Base-by-base conservation (phyloP, 2,888 invertebrate species). In the Brachylomia viminalis region DNA sequence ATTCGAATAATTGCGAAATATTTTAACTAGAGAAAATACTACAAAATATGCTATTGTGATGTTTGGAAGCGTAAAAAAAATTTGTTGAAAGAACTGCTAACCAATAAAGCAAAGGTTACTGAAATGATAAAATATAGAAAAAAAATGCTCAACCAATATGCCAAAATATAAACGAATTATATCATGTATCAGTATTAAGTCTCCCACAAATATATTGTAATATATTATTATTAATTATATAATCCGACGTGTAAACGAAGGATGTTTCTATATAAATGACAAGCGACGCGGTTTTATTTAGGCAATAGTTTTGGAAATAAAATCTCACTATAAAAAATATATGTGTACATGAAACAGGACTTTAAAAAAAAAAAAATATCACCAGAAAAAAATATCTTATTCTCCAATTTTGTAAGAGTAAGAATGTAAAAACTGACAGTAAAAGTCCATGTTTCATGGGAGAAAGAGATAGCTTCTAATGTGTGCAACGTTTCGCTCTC, bases 251-350 rank as follows among this genome's bases (percentile, higher is more conserved):
- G 58, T 30, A 47, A 84, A 82, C 78, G 61, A 82, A 76, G 83
- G 81, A 83, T 90, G 85, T 87, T 67, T 85, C 64, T 68, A 74
- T 81, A 77, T 78, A 82, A 87, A 86, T 88, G 83, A 86, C 84
- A 81, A 79, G 10, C 13, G 61, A 71, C 42, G 15, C n/a, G 33
- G 49, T 71, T 54, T 17, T 7, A 15, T 23, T 45, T 30, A 49
- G 15, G 0, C 15, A 59, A 67, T 20, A 15, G 20, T 5, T 56
- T 49, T 66, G 69, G 52, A 58, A 62, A 80, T 54, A 23, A 58
- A 54, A 82, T 30, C 54, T 80, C 59, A 49, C 15, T 15, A 20
- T 45, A 20, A 49, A 62, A 7, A 38, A n/a, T 7, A 7, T 27
- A n/a, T 27, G 0, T n/a, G n/a, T n/a, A n/a, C 17, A 27, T 20